phyloP scores from a whole-genome alignment of 1,140 invertebrate genomes.

The Gonioctena quinquepunctata region DNA sequence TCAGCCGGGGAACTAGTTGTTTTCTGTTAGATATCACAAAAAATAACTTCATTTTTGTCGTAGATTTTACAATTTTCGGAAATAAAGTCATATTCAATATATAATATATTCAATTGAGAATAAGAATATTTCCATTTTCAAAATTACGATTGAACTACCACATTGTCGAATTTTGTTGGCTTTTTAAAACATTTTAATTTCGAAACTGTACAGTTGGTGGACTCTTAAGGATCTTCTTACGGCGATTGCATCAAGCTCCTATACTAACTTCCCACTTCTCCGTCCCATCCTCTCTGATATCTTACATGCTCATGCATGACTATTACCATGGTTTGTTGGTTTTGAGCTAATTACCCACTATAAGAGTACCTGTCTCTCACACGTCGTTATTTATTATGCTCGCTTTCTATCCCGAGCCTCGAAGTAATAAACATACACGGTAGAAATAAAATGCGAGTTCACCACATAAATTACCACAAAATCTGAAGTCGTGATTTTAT shows the following conservation, averaged over 20 bases:
- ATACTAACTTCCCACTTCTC: background rate
- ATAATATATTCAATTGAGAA: too few relatives aligned
- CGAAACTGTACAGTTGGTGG: too few relatives aligned
- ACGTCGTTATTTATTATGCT: constrained; percentile 19
- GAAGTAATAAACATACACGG: constrained; percentile 17
- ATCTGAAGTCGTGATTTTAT: constrained; percentile 17
- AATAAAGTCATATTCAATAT: too few relatives aligned
- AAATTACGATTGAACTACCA: too few relatives aligned
- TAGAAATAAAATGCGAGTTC: constrained; percentile 10
- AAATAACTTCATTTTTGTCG: too few relatives aligned
- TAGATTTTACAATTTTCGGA: too few relatives aligned
- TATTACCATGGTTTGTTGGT: constrained; percentile 19
- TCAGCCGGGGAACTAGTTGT: too few relatives aligned
- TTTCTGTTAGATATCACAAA: too few relatives aligned
- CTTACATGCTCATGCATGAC: constrained; percentile 10
- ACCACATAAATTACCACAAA: constrained; percentile 19
- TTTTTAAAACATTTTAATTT: too few relatives aligned
- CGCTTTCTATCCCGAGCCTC: constrained; percentile 7
- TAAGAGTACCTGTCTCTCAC: constrained; percentile 17
- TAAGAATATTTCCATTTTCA: too few relatives aligned
- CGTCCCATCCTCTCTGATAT: background rate
- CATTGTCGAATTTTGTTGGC: too few relatives aligned
- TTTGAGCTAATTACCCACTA: constrained; percentile 21
- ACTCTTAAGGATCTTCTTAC: too few relatives aligned
- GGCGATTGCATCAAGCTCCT: background rate